These are phyloP conservation scores for Microcebus griseorufus DNA, from an alignment of 2,113 vertebrate genomes.

Conservation along the genomic window DNA sequence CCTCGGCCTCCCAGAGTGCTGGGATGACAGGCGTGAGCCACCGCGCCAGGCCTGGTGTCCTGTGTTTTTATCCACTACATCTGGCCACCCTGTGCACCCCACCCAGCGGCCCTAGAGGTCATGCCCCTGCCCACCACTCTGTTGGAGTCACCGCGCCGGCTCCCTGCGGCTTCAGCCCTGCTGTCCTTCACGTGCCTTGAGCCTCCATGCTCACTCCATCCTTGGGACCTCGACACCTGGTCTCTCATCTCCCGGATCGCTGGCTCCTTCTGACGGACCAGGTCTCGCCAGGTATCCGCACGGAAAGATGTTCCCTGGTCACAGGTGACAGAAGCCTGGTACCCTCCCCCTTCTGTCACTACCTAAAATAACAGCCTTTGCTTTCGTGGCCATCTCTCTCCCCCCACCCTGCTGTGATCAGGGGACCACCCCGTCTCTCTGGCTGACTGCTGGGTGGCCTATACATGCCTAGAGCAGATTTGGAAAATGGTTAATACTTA, in stretches of 20 bases:
- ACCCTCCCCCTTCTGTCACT: not conserved
- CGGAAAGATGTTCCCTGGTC: not conserved
- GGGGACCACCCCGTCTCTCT: not conserved
- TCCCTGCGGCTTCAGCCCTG: not conserved
- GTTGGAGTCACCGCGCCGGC: accelerated
- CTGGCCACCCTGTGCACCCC: not conserved
- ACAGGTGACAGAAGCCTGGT: not conserved
- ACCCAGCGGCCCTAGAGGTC: no score
- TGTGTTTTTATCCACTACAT: not conserved
- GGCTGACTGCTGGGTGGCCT: accelerated
- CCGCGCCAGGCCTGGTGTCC: not conserved
- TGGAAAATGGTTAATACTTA: not conserved
- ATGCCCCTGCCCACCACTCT: not conserved
- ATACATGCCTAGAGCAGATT: not conserved
- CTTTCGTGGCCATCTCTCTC: not conserved
- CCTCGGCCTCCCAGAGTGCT: no score
- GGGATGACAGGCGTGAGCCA: no score
- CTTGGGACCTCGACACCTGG: not conserved
- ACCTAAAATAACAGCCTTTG: not conserved
- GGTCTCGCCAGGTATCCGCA: not conserved
- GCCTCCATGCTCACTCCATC: not conserved
- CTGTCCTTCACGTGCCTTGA: not conserved
- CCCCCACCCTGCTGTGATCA: not conserved
- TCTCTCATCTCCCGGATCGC: not conserved
- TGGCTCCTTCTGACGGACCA: not conserved